Base-by-base conservation (phyloP, 2,888 invertebrate species). In the Gonocerus acuteangulatus region DNA sequence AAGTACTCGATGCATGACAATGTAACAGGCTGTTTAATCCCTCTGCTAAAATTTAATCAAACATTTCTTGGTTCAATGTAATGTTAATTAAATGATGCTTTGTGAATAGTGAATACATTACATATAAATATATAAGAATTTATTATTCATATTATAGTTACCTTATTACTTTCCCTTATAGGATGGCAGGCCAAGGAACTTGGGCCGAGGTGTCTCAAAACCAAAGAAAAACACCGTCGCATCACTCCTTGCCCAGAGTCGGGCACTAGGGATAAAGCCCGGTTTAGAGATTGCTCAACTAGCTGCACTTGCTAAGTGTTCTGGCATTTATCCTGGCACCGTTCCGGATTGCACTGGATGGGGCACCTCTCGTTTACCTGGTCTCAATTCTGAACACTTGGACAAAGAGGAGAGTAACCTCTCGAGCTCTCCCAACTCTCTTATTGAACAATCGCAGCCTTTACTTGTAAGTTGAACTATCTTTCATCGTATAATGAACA, bases 211-310 rank as follows among this genome's bases (percentile, higher is more conserved):
- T 0, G 89, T 90, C 19, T 89, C 89, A 70, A 90, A 90, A 73
- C 91, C 91, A 65, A 92, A 92, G 80, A 92, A 92, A 78, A 92
- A 92, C 73, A 92, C 92, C 0, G 92, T 92, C 1, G 92, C 92
- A 1, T 91, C 91, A 1, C 76, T 92, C 54, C 75, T 92, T 67
- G 91, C 91, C 0, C 91, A 91, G 76, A 89, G 89, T 71, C 76
- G 92, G 62, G 91, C 90, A 3, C 79, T 90, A 36, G 89, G 77
- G n/a, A 68, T 71, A 52, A 71, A 70, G 61, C 67, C 67, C 3
- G 67, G 65, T 16, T 56, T 68, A 16, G 68, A 68, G 54, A 61
- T 66, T 15, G 61, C 63, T 15, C 65, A 66, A 34, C 57, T 65
- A 4, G 62, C 66, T 4, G 63, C 65, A 9, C 45, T 66, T 13